These are phyloP conservation scores for Ostrea denselamellosa DNA, from an alignment of 1,140 invertebrate genomes.

Conservation along the genomic window DNA sequence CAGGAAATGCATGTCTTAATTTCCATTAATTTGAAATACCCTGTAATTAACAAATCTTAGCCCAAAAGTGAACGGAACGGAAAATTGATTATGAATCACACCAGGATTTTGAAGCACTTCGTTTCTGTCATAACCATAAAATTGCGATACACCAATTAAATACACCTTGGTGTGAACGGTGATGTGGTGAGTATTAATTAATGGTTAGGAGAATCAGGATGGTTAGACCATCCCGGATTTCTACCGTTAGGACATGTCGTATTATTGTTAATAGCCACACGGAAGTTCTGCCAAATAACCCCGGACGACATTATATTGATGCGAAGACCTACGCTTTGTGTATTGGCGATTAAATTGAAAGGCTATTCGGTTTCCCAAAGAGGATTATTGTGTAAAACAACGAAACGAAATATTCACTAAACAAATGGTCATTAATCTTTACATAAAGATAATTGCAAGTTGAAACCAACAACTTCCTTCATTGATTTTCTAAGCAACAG, in stretches of 20 bases:
- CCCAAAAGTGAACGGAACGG: not conserved
- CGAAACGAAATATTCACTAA: not conserved
- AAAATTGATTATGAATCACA: conserved; percentile 9
- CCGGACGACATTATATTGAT: not conserved
- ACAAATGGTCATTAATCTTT: not conserved
- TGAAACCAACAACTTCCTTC: no score
- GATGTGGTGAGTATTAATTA: not conserved
- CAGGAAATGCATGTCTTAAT: no score
- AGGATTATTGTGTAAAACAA: not conserved
- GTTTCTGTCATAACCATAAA: not conserved
- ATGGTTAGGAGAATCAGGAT: not conserved
- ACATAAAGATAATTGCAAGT: no score
- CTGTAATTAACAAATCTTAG: not conserved
- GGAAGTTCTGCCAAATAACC: not conserved
- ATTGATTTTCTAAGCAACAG: no score
- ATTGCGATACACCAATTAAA: not conserved
- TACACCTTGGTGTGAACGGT: not conserved
- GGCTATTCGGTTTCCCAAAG: not conserved
- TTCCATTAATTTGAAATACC: no score
- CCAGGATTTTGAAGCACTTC: not conserved
- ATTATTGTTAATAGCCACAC: conserved; percentile 4
- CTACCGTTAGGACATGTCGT: conserved; percentile 10
- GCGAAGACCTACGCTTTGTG: not conserved
- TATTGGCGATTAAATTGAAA: not conserved
- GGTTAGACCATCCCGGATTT: not conserved